A percentile compares a stretch with the other conserved stretches of the same genome.
These are phyloP conservation scores for Brevipalpus yothersi DNA, from an alignment of 1,140 invertebrate genomes.

Conservation along the genomic window DNA sequence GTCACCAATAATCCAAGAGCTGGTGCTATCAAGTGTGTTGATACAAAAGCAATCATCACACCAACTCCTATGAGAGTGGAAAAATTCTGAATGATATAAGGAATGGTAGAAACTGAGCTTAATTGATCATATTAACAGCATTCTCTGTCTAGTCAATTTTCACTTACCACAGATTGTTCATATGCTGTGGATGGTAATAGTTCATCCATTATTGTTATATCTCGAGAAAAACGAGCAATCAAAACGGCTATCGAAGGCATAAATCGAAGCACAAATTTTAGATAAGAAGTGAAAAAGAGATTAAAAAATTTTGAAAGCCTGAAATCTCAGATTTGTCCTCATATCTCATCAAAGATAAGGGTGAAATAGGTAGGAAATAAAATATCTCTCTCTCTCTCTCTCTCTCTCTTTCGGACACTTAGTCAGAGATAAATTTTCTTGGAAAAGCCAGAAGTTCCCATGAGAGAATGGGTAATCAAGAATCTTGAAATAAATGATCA, in stretches of 20 bases:
- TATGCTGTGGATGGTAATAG: constrained; percentile 40
- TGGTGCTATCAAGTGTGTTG: constrained; percentile 30
- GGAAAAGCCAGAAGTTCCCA: too few relatives aligned
- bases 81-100: neutral
- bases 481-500: too few relatives aligned
- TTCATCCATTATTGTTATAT: constrained; percentile 63
- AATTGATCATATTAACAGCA: too few relatives aligned
- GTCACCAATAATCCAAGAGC: constrained; percentile 37
- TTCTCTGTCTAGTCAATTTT: too few relatives aligned
- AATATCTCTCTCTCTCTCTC: too few relatives aligned
- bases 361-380: too few relatives aligned
- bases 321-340: too few relatives aligned
- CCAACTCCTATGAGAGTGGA: constrained; percentile 30
- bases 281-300: constrained; percentile 50
- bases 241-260: constrained; percentile 49
- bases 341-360: too few relatives aligned
- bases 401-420: too few relatives aligned
- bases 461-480: too few relatives aligned
- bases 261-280: constrained; percentile 50
- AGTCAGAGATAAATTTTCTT: too few relatives aligned
- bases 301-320: constrained; percentile 4
- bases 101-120: neutral
- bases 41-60: constrained; percentile 38
- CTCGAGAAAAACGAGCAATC: constrained; percentile 59
- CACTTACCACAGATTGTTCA: constrained; percentile 22